These are phyloP conservation scores for Alcis repandata DNA, from an alignment of 2,888 invertebrate species.

Conservation along the genomic window DNA sequence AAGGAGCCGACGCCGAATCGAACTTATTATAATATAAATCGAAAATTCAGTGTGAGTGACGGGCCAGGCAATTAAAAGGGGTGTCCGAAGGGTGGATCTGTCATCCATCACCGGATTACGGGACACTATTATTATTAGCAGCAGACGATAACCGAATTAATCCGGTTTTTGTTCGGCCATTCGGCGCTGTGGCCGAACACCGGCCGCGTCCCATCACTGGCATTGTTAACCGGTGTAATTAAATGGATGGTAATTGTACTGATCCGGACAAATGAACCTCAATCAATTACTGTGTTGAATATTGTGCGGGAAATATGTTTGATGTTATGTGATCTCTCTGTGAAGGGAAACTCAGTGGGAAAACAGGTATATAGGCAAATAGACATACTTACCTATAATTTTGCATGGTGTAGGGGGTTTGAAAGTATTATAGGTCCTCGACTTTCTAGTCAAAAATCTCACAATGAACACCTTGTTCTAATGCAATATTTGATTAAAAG, in stretches of 20 bases:
- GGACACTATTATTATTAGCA: slow-evolving; percentile 82
- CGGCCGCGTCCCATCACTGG: slow-evolving; percentile 35
- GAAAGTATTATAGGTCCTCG: too few species aligned
- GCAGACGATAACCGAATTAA: slow-evolving; percentile 78
- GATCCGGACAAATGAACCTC: slow-evolving; percentile 7
- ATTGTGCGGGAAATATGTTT: slow-evolving; percentile 9
- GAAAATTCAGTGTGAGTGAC: slow-evolving; percentile 78
- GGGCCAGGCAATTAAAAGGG: slow-evolving; percentile 83
- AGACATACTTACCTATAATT: too few species aligned
- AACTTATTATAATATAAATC: slow-evolving; percentile 86
- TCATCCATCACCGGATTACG: slow-evolving; percentile 82
- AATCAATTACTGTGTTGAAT: slow-evolving; percentile 11
- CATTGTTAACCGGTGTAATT: slow-evolving; percentile 29
- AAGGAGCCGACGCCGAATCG: slow-evolving; percentile 47
- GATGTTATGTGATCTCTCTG: too few species aligned
- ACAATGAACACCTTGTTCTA: too few species aligned
- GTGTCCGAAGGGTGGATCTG: slow-evolving; percentile 68
- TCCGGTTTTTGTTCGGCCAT: slow-evolving; percentile 74
- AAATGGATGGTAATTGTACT: slow-evolving; percentile 21
- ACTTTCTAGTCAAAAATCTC: too few species aligned
- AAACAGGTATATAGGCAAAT: too few species aligned
- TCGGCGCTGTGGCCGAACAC: slow-evolving; percentile 53
- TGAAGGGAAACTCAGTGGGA: too few species aligned
- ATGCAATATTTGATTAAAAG: too few species aligned
- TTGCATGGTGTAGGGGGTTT: too few species aligned